Evolutionary conservation across 2,888 invertebrate species (phyloP).

Genomic region (Sarcophaga variegata): DNA sequence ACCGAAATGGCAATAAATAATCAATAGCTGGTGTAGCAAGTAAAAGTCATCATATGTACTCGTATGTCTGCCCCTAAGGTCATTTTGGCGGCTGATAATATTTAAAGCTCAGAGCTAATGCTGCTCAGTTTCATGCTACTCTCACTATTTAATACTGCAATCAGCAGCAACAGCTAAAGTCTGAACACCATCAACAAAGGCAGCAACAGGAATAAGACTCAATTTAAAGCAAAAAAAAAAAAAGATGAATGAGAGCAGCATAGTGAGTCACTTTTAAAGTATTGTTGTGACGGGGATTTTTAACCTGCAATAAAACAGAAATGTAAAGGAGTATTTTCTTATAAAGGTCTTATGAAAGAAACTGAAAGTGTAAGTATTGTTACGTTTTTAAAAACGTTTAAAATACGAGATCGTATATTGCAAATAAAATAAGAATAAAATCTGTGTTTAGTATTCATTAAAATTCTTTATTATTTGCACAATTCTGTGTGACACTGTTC

Average conservation of each 20-base stretch:
- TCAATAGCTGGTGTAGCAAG: conserved; percentile 71
- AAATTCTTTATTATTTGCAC: too few relatives aligned
- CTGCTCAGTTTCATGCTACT: conserved; percentile 16
- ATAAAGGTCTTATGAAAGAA: too few relatives aligned
- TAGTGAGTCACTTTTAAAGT: not conserved
- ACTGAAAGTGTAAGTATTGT: too few relatives aligned
- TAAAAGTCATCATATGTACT: conserved; percentile 71
- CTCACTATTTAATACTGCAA: conserved; percentile 64
- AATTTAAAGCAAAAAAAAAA: conserved; percentile 23
- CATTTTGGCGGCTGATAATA: conserved; percentile 50
- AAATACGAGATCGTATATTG: too few relatives aligned
- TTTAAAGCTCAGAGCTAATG: conserved; percentile 34
- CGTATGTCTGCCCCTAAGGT: conserved; percentile 64
- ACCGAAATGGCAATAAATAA: conserved; percentile 66
- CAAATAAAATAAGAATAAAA: too few relatives aligned
- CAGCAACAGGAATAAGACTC: not conserved
- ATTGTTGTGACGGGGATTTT: conserved; percentile 18
- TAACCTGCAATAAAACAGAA: not conserved
- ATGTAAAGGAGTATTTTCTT: too few relatives aligned
- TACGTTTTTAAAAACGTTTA: too few relatives aligned
- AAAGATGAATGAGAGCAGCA: conserved; percentile 17
- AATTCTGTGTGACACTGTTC: too few relatives aligned
- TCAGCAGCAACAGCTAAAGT: conserved; percentile 53
- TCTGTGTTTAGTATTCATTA: too few relatives aligned
- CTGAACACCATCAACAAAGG: conserved; percentile 4